Conservation (phyloP, 2,797 vertebrate species). For the Glossophaga mutica region DNA sequence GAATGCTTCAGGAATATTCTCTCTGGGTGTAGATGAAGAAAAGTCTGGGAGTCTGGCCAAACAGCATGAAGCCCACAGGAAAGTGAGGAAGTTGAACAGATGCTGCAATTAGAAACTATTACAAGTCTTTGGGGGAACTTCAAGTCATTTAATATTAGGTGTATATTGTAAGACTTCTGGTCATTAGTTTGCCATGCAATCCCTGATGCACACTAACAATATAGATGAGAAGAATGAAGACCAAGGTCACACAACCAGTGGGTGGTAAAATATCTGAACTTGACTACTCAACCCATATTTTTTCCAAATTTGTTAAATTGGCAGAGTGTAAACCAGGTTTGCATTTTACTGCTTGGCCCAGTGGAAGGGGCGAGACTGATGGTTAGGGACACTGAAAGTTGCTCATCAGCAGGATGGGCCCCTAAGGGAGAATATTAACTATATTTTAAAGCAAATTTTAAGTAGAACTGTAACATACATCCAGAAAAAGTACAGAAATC, state of each 20-base stretch:
- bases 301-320: not conserved
- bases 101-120: not conserved
- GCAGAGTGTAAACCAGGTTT: not conserved
- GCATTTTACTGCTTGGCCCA: not conserved
- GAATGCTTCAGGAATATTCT: not conserved
- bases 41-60: not conserved
- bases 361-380: too few relatives aligned
- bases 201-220: not conserved
- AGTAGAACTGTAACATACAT: not conserved
- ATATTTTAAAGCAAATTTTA: not conserved
- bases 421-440: not conserved
- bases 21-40: not conserved
- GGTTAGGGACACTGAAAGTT: not conserved
- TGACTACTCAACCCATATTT: not conserved
- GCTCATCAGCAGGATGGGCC: not conserved
- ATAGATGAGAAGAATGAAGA: not conserved
- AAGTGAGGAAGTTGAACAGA: not conserved
- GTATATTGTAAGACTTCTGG: not conserved
- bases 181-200: not conserved
- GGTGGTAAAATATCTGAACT: not conserved
- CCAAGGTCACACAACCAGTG: not conserved
- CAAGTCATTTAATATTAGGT: not conserved
- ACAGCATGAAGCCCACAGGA: not conserved
- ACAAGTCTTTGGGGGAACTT: not conserved
- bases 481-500: not conserved